Evolutionary conservation across 2,888 invertebrate species (phyloP), one percentile per base, ranked within the genome.

Genomic region (Pseudanteris insignis): DNA sequence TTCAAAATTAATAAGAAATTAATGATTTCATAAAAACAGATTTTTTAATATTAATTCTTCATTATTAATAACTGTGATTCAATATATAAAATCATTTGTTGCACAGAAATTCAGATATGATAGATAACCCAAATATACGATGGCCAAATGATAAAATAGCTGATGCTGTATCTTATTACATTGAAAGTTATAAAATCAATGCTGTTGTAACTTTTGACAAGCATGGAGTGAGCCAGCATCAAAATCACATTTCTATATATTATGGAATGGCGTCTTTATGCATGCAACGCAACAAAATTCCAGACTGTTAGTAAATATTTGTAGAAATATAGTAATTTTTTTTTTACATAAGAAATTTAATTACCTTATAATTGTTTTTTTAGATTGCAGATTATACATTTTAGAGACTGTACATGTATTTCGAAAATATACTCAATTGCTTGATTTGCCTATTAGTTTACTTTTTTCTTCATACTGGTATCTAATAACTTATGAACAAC

Each of bases 131-230:
- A 21, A 84, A 84, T 65, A 82, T 83, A n/a, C 84, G 86, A 55
- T 96, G 96, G 96, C 86, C 88, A 46, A 82, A 84, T 54, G 86
- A 87, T 69, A 76, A 85, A 9, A 82, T 91, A 36, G 85, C 87
- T 13, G 83, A 85, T 44, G 80, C 86, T 64, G 84, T 92, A 67
- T 76, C 86, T 46, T 84, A 86, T 63, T 85, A 89, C 54, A 81
- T 94, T 26, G 89, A 91, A 78, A 83, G 86, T 51, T 84, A 91
- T 70, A 87, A 88, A 70, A 89, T 94, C 72, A 89, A 92, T 74
- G 90, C 91, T 1, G 83, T 97, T 43, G 86, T 98, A 46, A 95
- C 97, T 9, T 99, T 99, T 83, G 99, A 99, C 81, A 87, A 89
- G 73, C 85, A 89, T 75, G 99, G 98, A 40, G 89, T 99, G 3